Evolutionary conservation across 1,140 invertebrate genomes (phyloP).

Genomic region (Macrotrachela quadricornifera): DNA sequence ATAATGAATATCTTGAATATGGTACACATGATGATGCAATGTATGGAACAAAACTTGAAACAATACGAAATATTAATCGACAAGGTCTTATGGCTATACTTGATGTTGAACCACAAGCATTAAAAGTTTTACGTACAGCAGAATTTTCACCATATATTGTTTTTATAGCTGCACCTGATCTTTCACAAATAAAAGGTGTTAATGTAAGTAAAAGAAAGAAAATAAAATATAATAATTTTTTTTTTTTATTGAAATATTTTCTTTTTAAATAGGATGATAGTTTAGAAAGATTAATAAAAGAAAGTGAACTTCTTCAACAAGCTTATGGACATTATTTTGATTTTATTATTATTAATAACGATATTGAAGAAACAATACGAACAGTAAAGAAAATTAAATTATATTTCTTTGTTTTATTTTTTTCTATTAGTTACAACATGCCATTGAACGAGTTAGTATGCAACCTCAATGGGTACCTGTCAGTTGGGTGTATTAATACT

Average conservation of each 20-base stretch:
- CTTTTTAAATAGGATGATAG: constrained; percentile 42
- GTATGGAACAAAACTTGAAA: constrained; percentile 97
- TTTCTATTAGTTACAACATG: constrained; percentile 38
- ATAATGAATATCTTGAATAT: constrained; percentile 96
- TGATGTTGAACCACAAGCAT: constrained; percentile 72
- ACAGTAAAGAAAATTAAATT: constrained; percentile 43
- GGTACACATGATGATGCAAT: constrained; percentile 95
- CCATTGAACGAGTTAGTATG: constrained; percentile 65
- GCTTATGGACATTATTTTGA: constrained; percentile 96
- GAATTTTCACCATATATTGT: constrained; percentile 89
- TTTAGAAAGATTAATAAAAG: constrained; percentile 72
- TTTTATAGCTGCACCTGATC: constrained; percentile 76
- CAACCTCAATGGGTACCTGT: constrained; percentile 70
- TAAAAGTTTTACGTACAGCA: constrained; percentile 79
- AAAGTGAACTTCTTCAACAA: constrained; percentile 77
- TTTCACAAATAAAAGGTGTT: constrained; percentile 78
- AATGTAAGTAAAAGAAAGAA: not conserved
- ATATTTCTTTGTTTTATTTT: constrained; percentile 37
- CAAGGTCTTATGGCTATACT: constrained; percentile 87
- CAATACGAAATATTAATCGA: constrained; percentile 80
- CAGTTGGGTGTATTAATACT: constrained; percentile 28
- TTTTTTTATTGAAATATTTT: not conserved
- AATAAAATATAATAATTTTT: too few relatives aligned
- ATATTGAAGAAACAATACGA: constrained; percentile 89
- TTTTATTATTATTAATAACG: constrained; percentile 90